A percentile compares a stretch with the other conserved stretches of the same genome.
Evolutionary conservation across 1,140 invertebrate species (phyloP).

Genomic region (Rhysida immarginata): DNA sequence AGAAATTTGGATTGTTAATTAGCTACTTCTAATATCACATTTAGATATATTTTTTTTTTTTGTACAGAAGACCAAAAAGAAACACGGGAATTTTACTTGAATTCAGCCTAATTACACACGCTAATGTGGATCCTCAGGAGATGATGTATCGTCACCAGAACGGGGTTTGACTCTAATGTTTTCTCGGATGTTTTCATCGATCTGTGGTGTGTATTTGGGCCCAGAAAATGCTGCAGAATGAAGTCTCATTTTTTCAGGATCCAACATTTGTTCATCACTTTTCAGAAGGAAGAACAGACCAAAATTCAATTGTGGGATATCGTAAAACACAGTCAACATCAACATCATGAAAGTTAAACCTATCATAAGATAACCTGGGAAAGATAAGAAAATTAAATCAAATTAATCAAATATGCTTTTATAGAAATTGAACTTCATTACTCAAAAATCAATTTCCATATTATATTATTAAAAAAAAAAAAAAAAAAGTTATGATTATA

Average conservation of each 20-base stretch:
- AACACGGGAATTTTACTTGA: too few species aligned
- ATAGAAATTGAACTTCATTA: too few species aligned
- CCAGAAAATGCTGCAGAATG: constrained; percentile 18
- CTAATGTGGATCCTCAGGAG: constrained; percentile 10
- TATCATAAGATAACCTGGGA: constrained; percentile 54
- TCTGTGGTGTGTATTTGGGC: constrained; percentile 11
- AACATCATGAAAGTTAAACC: constrained; percentile 72
- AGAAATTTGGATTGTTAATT: too few species aligned
- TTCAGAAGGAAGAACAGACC: constrained; percentile 55
- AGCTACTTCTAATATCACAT: too few species aligned
- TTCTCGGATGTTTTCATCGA: constrained; percentile 7
- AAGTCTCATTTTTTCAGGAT: constrained; percentile 43
- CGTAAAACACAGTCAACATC: constrained; percentile 62
- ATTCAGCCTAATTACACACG: too few species aligned
- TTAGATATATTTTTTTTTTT: too few species aligned
- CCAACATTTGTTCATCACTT: constrained; percentile 36
- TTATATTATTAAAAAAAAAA: too few species aligned
- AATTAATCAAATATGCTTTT: too few species aligned
- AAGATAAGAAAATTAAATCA: too few species aligned
- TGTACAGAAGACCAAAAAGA: too few species aligned
- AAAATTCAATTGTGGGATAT: constrained; percentile 70
- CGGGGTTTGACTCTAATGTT: constrained; percentile 7
- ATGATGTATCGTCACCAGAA: constrained; percentile 1
- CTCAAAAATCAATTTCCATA: too few species aligned
- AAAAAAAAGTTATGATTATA: too few species aligned